A percentile compares a stretch with the other conserved stretches of the same genome.
Conservation (phyloP, 2,797 vertebrate genomes). For the Sarcophilus harrisii region DNA sequence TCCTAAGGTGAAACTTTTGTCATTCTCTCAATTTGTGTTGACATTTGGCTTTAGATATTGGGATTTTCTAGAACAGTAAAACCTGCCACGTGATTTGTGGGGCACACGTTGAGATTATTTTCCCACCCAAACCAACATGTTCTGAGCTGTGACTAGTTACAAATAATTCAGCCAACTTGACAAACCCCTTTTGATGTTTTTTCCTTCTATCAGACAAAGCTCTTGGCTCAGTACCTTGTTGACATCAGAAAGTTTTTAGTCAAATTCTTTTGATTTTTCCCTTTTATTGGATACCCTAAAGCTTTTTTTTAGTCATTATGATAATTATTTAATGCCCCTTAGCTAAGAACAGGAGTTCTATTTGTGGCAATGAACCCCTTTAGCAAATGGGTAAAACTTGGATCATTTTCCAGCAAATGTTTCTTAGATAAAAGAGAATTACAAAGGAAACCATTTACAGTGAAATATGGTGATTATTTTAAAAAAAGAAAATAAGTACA, state of each 20-base stretch:
- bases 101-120: not conserved
- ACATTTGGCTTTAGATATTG: conserved; percentile 45
- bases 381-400: not conserved
- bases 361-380: not conserved
- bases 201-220: not conserved
- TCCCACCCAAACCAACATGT: not conserved
- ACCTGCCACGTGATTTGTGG: not conserved
- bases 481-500: not conserved
- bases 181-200: not conserved
- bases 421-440: not conserved
- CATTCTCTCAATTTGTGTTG: conserved; percentile 13
- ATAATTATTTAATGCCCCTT: not conserved
- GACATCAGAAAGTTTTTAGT: not conserved
- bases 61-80: not conserved
- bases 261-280: not conserved
- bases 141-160: not conserved
- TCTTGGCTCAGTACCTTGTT: not conserved
- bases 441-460: not conserved
- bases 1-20: conserved; percentile 30
- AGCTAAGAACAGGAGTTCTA: not conserved
- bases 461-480: not conserved
- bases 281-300: conserved; percentile 45
- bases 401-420: not conserved
- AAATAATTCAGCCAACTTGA: not conserved
- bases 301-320: conserved; percentile 6